A percentile compares a stretch with the other conserved stretches of the same genome.
phyloP scores from a whole-genome alignment of 1,140 invertebrate species.

The Aplysia californica region DNA sequence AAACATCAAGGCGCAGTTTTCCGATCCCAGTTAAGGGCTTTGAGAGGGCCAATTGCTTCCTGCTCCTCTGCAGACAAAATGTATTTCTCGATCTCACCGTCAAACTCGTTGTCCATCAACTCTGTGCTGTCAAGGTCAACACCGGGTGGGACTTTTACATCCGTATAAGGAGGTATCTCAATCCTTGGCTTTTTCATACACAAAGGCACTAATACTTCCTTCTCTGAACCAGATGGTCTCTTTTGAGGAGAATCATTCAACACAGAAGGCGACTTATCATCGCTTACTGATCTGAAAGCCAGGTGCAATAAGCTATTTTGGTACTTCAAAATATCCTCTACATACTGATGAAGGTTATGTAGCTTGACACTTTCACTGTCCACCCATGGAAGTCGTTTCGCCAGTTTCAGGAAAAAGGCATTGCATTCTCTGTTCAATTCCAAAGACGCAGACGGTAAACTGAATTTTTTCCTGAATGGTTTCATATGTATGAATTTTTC shows the following conservation, averaged over 20 bases:
- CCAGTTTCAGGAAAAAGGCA: not conserved
- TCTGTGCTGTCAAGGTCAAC: conserved; percentile 8
- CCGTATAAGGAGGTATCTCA: not conserved
- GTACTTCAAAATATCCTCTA: conserved; percentile 11
- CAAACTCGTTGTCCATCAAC: conserved; percentile 6
- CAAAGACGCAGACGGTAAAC: not conserved
- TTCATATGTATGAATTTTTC: not conserved
- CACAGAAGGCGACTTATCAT: not conserved
- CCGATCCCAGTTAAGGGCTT: no score
- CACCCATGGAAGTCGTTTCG: conserved; percentile 7
- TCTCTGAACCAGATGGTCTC: not conserved
- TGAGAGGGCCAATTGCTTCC: not conserved
- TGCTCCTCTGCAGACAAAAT: conserved; percentile 10
- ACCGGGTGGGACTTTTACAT: not conserved
- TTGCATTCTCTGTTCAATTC: not conserved
- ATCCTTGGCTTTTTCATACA: not conserved
- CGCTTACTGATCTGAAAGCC: not conserved
- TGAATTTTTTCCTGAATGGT: conserved; percentile 1
- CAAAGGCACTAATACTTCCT: not conserved
- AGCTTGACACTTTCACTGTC: not conserved
- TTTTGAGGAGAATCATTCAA: not conserved
- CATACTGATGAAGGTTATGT: not conserved
- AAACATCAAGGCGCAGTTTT: no score
- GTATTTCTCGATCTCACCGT: conserved; percentile 10
- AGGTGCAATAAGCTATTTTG: conserved; percentile 14